Conservation (phyloP, 2,113 vertebrate species). For the Microcebus tavaratra region DNA sequence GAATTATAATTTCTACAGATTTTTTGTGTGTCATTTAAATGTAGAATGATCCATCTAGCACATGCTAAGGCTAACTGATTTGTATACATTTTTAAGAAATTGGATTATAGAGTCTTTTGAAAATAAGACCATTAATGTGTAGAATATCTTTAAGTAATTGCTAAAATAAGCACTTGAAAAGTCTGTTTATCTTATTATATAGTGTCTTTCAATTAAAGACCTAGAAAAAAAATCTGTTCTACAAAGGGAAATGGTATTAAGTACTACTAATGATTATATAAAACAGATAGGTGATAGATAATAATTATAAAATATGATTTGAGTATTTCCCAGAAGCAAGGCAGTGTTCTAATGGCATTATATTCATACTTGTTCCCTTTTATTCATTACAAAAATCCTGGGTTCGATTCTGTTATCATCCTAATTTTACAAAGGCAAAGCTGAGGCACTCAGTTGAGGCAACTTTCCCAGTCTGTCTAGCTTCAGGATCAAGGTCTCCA, state of each 20-base stretch:
- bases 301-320: neutral
- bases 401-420: neutral
- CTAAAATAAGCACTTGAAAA: conserved; percentile 29
- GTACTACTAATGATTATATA: neutral
- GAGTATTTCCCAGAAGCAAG: neutral
- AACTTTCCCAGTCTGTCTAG: neutral
- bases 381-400: neutral
- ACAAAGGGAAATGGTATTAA: neutral
- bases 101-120: neutral
- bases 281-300: neutral
- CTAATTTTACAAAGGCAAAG: neutral
- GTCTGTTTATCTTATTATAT: neutral
- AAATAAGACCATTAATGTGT: neutral
- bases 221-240: neutral
- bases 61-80: neutral
- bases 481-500: neutral
- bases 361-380: neutral
- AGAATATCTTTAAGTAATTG: neutral
- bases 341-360: neutral
- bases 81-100: conserved; percentile 4
- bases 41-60: neutral
- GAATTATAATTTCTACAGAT: neutral
- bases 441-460: neutral
- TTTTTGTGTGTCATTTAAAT: neutral
- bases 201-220: neutral